A percentile compares a stretch with the other conserved stretches of the same genome.
These are phyloP conservation scores for Philonicus albiceps DNA, from an alignment of 2,888 invertebrate species.

Conservation along the genomic window DNA sequence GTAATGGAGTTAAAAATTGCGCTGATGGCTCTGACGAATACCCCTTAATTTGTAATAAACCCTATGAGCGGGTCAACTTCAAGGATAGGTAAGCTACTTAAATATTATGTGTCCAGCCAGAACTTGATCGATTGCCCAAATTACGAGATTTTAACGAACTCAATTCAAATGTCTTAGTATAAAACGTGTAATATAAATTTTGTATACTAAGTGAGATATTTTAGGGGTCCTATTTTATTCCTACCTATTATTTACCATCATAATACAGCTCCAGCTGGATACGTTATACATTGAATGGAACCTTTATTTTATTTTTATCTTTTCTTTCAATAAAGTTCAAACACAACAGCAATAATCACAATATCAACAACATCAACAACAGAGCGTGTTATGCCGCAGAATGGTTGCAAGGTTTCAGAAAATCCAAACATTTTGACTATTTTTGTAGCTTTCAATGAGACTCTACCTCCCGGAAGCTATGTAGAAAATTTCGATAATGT, in stretches of 20 bases:
- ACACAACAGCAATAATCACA: no score
- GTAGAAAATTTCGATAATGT: neutral
- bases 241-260: neutral
- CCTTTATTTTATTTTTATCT: neutral
- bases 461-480: neutral
- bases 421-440: neutral
- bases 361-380: no score
- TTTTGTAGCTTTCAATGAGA: neutral
- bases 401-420: neutral
- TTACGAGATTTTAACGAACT: no score
- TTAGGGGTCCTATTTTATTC: neutral
- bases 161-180: no score
- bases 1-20: conserved; percentile 54
- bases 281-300: neutral
- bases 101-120: neutral
- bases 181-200: no score
- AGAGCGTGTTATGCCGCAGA: neutral
- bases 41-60: conserved; percentile 29
- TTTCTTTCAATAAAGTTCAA: neutral
- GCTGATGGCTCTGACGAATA: conserved; percentile 48
- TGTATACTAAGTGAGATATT: no score
- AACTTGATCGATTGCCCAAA: no score
- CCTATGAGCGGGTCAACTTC: neutral
- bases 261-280: neutral
- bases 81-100: neutral